Conservation (phyloP, 1,140 invertebrate genomes). For the Cylas formicarius region DNA sequence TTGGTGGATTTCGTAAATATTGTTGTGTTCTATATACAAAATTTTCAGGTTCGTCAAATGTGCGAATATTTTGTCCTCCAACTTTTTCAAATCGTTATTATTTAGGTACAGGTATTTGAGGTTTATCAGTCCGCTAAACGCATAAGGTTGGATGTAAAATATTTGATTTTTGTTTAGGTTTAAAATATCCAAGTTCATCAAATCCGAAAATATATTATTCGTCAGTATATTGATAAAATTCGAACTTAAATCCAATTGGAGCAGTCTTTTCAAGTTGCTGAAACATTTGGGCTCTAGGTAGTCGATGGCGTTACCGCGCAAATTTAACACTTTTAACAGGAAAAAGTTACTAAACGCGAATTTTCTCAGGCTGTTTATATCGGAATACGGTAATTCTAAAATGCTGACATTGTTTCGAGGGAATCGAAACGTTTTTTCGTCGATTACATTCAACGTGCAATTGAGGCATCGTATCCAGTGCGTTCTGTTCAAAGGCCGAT, state of each 20-base stretch:
- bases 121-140: constrained; percentile 32
- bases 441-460: constrained; percentile 29
- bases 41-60: constrained; percentile 31
- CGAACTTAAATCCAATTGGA: constrained; percentile 33
- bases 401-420: constrained; percentile 32
- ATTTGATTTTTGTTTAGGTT: constrained; percentile 33
- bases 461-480: constrained; percentile 32
- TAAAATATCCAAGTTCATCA: constrained; percentile 34
- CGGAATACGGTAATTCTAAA: constrained; percentile 24
- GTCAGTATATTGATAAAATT: constrained; percentile 29
- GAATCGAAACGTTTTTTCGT: constrained; percentile 32
- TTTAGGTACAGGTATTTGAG: constrained; percentile 36
- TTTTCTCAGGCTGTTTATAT: constrained; percentile 24
- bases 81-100: constrained; percentile 28
- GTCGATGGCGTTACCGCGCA: constrained; percentile 29
- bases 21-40: constrained; percentile 35
- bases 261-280: constrained; percentile 23
- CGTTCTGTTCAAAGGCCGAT: constrained; percentile 27
- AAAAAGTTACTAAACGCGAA: constrained; percentile 29
- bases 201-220: constrained; percentile 31
- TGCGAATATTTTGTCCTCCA: constrained; percentile 31
- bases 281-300: constrained; percentile 29
- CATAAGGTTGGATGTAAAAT: constrained; percentile 30
- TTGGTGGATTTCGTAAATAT: constrained; percentile 30
- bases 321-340: constrained; percentile 28